phyloP scores from a whole-genome alignment of 1,140 invertebrate species.

The Lepidurus arcticus region DNA sequence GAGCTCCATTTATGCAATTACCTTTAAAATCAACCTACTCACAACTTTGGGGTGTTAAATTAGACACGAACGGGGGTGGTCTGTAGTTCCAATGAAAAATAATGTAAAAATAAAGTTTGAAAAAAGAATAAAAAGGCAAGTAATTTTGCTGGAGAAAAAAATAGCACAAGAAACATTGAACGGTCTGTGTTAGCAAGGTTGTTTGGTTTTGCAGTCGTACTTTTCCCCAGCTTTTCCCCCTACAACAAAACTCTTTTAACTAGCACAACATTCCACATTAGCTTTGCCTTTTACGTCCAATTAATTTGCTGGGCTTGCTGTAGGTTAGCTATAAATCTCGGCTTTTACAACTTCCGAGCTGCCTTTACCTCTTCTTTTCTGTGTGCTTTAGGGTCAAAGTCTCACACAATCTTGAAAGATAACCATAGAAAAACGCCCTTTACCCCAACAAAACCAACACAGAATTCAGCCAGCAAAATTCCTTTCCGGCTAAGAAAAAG shows the following conservation, averaged over 20 bases:
- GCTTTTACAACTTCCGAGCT: neutral
- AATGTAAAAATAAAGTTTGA: neutral
- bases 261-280: slow-evolving; percentile 14
- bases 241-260: neutral
- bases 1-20: neutral
- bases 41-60: neutral
- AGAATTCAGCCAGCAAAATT: neutral
- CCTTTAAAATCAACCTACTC: neutral
- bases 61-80: neutral
- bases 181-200: neutral
- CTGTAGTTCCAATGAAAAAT: neutral
- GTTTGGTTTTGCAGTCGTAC: neutral
- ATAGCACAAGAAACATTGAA: neutral
- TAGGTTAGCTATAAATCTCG: slow-evolving; percentile 4
- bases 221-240: neutral
- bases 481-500: neutral
- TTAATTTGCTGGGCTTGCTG: slow-evolving; percentile 2
- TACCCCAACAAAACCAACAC: neutral
- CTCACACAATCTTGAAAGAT: neutral
- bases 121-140: neutral
- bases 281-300: neutral
- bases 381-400: neutral
- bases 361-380: neutral
- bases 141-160: neutral
- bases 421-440: neutral